Percentiles rank a stretch among this genome's conserved stretches.
Conservation (phyloP, 2,113 vertebrate species). For the Microcebus griseorufus region DNA sequence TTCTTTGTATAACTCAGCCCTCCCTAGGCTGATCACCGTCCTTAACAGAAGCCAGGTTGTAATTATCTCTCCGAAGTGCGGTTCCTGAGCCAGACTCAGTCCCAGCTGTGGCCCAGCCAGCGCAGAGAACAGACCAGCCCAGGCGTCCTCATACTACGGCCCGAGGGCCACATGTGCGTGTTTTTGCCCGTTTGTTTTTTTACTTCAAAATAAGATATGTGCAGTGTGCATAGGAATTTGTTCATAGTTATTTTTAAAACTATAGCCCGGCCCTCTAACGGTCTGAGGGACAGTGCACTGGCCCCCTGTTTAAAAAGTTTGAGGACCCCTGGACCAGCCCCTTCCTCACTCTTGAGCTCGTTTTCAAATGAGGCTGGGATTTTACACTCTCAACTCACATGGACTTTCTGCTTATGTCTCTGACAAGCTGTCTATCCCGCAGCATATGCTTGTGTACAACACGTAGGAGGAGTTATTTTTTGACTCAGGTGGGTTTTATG, state of each 20-base stretch:
- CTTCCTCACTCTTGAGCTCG: neutral
- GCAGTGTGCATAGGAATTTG: no score
- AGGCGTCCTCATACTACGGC: no score
- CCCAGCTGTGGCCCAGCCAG: neutral
- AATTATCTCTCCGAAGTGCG: neutral
- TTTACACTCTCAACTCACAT: accelerated
- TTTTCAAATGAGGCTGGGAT: neutral
- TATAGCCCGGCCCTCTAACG: no score
- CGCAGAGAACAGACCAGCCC: neutral
- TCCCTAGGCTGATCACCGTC: neutral
- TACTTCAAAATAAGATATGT: no score
- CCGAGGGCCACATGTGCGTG: no score
- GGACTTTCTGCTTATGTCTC: neutral
- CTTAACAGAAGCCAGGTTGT: neutral
- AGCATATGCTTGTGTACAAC: neutral
- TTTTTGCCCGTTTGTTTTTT: no score
- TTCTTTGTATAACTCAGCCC: neutral
- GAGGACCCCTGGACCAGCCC: neutral
- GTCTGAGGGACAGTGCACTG: no score
- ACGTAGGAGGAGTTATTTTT: neutral
- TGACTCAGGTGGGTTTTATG: neutral
- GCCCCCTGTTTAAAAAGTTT: no score
- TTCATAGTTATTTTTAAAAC: no score
- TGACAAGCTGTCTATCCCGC: no score
- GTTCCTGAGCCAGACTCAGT: neutral